These are phyloP conservation scores for Tetranychus piercei DNA, from an alignment of 2,888 invertebrate species.

Conservation along the genomic window DNA sequence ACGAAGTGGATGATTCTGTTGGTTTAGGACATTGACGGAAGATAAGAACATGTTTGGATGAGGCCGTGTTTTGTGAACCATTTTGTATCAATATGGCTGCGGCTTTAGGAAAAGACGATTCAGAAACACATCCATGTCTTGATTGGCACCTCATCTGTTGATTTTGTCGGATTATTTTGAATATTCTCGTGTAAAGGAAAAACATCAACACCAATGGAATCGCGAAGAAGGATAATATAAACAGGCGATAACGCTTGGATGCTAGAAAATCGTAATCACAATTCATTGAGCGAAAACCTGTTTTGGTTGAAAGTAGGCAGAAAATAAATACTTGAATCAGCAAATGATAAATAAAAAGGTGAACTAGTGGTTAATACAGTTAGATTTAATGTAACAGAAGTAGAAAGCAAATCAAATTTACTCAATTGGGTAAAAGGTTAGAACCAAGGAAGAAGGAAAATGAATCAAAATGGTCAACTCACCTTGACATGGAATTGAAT, in stretches of 20 bases:
- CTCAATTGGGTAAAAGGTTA: not conserved
- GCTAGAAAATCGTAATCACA: conserved; percentile 32
- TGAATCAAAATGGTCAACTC: conserved; percentile 24
- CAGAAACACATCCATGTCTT: no score
- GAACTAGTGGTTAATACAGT: not conserved
- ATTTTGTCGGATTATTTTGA: conserved; percentile 37
- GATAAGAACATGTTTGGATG: not conserved
- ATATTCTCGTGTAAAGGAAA: conserved; percentile 43
- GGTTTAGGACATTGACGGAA: not conserved
- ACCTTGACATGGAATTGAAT: conserved; percentile 36
- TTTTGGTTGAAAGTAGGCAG: not conserved
- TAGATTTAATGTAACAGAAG: not conserved
- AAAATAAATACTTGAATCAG: not conserved
- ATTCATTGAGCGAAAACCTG: conserved; percentile 27
- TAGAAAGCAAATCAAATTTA: not conserved
- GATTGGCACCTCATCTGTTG: not conserved
- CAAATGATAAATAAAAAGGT: not conserved
- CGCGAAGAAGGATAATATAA: conserved; percentile 41
- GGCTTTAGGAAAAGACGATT: not conserved
- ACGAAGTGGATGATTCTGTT: not conserved
- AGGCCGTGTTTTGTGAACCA: not conserved
- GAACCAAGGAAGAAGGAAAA: not conserved
- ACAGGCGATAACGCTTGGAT: conserved; percentile 36
- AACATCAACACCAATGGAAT: conserved; percentile 42
- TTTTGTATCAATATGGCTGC: not conserved